A percentile compares a stretch with the other conserved stretches of the same genome.
phyloP scores from a whole-genome alignment of 37 sponge, comb jelly and placozoan species.

The Oscarella lobularis region DNA sequence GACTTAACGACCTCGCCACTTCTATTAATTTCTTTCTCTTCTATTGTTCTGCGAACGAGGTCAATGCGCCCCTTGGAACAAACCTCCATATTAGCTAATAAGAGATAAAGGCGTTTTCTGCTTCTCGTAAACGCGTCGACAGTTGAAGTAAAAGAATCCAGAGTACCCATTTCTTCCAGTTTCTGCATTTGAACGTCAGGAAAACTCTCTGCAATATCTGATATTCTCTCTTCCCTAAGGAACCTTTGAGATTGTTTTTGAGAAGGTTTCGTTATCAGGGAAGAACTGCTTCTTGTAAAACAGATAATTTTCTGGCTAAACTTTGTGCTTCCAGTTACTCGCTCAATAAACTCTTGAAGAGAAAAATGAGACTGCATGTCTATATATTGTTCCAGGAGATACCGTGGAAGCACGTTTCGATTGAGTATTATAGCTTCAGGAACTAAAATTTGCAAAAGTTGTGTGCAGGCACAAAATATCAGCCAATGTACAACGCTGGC shows the following conservation, averaged over 20 bases:
- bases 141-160: conserved; percentile 12
- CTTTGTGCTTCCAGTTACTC: no score
- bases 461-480: conserved; percentile 21
- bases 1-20: conserved; percentile 30
- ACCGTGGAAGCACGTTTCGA: not conserved
- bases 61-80: conserved; percentile 35
- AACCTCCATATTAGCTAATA: conserved; percentile 57
- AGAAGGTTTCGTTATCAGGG: no score
- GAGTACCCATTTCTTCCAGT: conserved; percentile 7
- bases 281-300: conserved; percentile 72
- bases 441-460: conserved; percentile 60
- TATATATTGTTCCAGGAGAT: conserved; percentile 52
- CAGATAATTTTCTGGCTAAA: conserved; percentile 41
- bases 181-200: no score
- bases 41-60: conserved; percentile 64
- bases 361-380: conserved; percentile 65
- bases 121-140: not conserved
- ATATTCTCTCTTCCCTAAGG: no score
- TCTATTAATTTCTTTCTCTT: conserved; percentile 37
- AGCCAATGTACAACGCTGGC: conserved; percentile 42
- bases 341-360: conserved; percentile 29
- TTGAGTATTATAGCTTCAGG: conserved; percentile 37
- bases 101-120: conserved; percentile 1
- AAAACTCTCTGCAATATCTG: no score
- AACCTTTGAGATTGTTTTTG: no score